phyloP scores from a whole-genome alignment of 2,113 vertebrate genomes.

The Cynoglossus semilaevis region DNA sequence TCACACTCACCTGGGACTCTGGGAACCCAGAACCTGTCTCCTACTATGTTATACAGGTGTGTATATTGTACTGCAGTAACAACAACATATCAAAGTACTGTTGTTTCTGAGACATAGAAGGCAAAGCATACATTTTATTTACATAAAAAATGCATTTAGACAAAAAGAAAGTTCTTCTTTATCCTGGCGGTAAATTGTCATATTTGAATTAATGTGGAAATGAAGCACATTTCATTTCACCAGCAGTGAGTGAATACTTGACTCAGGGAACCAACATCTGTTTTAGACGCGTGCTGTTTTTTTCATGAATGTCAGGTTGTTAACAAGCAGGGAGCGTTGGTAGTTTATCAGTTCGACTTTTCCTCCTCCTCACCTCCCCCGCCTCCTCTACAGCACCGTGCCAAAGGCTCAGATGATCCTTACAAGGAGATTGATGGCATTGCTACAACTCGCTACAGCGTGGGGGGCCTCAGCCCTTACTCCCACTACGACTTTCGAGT shows the following conservation, averaged over 20 bases:
- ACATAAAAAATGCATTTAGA: too few relatives aligned
- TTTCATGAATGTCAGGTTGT: background rate
- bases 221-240: constrained; percentile 6
- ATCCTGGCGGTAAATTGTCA: constrained; percentile 5
- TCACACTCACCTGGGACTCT: constrained; percentile 97
- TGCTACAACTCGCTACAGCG: constrained; percentile 95
- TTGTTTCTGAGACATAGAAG: too few relatives aligned
- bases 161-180: constrained; percentile 18
- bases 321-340: background rate
- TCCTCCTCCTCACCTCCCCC: background rate
- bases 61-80: constrained; percentile 1
- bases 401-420: constrained; percentile 86
- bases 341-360: constrained; percentile 1
- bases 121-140: too few relatives aligned
- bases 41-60: constrained; percentile 87
- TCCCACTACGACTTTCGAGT: constrained; percentile 96
- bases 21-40: constrained; percentile 97
- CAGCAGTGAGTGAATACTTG: background rate
- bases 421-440: constrained; percentile 98
- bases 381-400: constrained; percentile 80
- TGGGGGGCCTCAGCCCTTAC: constrained; percentile 95
- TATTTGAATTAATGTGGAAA: constrained; percentile 12
- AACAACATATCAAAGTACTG: too few relatives aligned
- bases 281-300: background rate
- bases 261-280: constrained; percentile 5